Base-by-base conservation (phyloP, 2,113 vertebrate species). In the Helogale parvula region DNA sequence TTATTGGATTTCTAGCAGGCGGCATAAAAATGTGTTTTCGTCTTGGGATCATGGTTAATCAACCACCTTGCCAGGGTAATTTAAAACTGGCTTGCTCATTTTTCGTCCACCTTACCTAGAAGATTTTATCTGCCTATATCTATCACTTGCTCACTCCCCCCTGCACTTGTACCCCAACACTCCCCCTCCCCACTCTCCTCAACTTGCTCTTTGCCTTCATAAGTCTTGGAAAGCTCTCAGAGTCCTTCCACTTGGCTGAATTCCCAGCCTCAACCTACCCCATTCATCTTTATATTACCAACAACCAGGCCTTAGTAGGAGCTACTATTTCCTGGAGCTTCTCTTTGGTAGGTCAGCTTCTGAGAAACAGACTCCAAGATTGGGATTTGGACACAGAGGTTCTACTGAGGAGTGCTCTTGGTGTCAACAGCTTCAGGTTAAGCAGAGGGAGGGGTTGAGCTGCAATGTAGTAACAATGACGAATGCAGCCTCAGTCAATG, bases 41-140 rank as follows among this genome's bases (percentile, higher is more conserved):
- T 54, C 35, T 74, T 87, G 47, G 66, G 35, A 38, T 85, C 31
- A 29, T 79, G 54, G 54, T n/a, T 82, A 45, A 82, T 10, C 83
- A 88, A 31, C 14, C 57, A 66, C 31, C 63, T 25, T 52, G 52
- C n/a, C 68, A 17, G 29, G 84, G 29, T 47, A 6, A 21, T n/a
- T 91, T 69, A 35, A 76, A 54, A 79, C 15, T 69, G 79, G 35
- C 31, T 76, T 16, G 17, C 29, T 54, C 63, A 45, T 25, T 69
- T 47, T n/a, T 41, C 9, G 3, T 7, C 3, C 19, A 8, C n/a
- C 5, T 29, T 19, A 50, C 7, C 38, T 15, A 21, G 5, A 2
- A 17, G 33, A 38, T 52, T 79, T 41, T 47, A 13, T 47, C 54
- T 94, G 35, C 66, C 63, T 74, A 7, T 4, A 13, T 35, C n/a